Evolutionary conservation across 2,888 invertebrate species (phyloP).

Genomic region (Linyphia triangularis): DNA sequence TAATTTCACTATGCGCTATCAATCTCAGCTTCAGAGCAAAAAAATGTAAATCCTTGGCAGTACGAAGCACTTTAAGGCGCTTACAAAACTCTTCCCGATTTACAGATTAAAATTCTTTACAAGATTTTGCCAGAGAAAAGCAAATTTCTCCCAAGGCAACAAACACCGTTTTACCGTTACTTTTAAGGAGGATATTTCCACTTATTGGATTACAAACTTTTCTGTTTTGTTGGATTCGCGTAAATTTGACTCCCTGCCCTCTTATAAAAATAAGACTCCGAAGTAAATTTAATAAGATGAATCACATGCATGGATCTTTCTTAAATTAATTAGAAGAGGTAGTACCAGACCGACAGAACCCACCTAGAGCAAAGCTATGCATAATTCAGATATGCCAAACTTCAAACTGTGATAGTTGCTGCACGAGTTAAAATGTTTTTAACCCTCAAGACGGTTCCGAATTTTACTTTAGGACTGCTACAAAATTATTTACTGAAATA

Average conservation of each 20-base stretch:
- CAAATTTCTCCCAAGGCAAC: slow-evolving; percentile 31
- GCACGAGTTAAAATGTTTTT: slow-evolving; percentile 15
- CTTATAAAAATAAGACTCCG: slow-evolving; percentile 38
- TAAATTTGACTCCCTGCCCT: slow-evolving; percentile 30
- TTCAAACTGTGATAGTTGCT: slow-evolving; percentile 17
- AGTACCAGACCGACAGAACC: neutral
- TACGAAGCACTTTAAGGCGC: neutral
- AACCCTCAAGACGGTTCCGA: neutral
- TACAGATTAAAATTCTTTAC: slow-evolving; percentile 6
- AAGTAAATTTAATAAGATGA: slow-evolving; percentile 59
- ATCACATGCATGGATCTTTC: slow-evolving; percentile 43
- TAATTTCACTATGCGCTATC: too few species aligned
- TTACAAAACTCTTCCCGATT: neutral
- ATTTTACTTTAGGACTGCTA: neutral
- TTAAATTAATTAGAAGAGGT: slow-evolving; percentile 61
- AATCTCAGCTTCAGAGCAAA: neutral
- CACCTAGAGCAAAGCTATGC: slow-evolving; percentile 1
- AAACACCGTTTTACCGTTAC: neutral
- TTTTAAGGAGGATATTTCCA: slow-evolving; percentile 15
- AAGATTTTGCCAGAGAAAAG: neutral
- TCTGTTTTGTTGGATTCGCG: slow-evolving; percentile 9
- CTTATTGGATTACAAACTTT: slow-evolving; percentile 56
- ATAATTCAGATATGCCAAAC: slow-evolving; percentile 38
- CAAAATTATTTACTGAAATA: neutral
- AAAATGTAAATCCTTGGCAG: neutral